Evolutionary conservation across 37 sponge, comb jelly and placozoan genomes (phyloP).

Genomic region (Sycon ciliatum): DNA sequence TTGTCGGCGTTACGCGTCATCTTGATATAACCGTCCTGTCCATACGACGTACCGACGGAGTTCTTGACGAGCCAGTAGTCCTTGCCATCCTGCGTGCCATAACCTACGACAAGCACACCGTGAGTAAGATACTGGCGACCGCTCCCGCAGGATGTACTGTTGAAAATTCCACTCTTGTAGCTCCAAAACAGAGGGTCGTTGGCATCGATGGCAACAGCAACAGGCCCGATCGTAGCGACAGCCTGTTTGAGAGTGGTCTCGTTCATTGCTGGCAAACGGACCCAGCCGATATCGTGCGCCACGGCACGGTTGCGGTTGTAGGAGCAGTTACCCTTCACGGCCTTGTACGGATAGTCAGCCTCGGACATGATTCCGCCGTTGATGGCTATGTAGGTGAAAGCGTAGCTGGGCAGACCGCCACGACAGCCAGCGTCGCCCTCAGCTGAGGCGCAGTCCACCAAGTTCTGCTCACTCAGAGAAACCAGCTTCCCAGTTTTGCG

Average conservation of each 20-base stretch:
- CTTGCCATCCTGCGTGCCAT: conserved; percentile 35
- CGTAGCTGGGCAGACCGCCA: conserved; percentile 83
- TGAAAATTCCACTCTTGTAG: conserved; percentile 76
- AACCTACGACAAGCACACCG: conserved; percentile 83
- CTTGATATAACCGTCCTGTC: conserved; percentile 64
- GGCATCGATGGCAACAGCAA: conserved; percentile 77
- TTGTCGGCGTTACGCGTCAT: conserved; percentile 55
- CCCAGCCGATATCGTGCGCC: too few species aligned
- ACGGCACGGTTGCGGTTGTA: too few species aligned
- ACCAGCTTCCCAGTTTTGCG: conserved; percentile 55
- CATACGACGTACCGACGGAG: conserved; percentile 76
- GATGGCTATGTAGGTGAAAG: conserved; percentile 68
- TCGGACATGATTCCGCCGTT: conserved; percentile 78
- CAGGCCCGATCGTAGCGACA: conserved; percentile 19
- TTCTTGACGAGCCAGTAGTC: conserved; percentile 85
- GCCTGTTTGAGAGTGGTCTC: conserved; percentile 37
- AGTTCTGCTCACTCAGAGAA: conserved; percentile 86
- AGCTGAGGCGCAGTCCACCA: conserved; percentile 78
- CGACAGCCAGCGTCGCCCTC: conserved; percentile 88
- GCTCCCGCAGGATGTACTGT: conserved; percentile 57
- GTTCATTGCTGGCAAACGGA: conserved; percentile 27
- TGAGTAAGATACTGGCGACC: conserved; percentile 78
- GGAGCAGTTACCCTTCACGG: too few species aligned
- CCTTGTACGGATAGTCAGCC: conserved; percentile 80
- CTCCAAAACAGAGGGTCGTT: conserved; percentile 64